These are phyloP conservation scores for Oscheius sp. DNA, from an alignment of 2,888 invertebrate genomes.

Conservation along the genomic window DNA sequence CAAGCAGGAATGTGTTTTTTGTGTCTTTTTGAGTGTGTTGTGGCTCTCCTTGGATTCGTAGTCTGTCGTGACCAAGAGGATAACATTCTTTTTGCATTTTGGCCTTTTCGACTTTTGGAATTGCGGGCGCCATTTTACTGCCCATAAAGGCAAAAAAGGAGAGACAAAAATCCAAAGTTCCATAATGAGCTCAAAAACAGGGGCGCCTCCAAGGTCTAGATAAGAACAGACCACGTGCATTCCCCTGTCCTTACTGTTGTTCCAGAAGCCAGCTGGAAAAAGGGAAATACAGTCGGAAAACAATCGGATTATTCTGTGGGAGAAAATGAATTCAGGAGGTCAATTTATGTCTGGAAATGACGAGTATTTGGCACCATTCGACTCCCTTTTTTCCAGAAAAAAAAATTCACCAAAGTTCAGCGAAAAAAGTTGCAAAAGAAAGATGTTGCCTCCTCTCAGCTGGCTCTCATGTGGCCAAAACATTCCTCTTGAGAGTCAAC, in stretches of 20 bases:
- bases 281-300: no score
- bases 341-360: neutral
- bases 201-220: neutral
- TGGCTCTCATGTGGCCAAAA: no score
- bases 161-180: neutral
- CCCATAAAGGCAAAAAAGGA: neutral
- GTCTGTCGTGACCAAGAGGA: no score
- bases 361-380: neutral
- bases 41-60: neutral
- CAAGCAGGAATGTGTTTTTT: neutral
- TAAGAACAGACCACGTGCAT: neutral
- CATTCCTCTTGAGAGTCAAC: no score
- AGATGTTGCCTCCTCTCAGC: no score
- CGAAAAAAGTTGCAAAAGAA: no score
- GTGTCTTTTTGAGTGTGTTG: neutral
- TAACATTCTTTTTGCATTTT: neutral
- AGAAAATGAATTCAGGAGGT: neutral
- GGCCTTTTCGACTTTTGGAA: neutral
- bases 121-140: neutral
- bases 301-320: neutral
- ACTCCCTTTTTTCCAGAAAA: no score
- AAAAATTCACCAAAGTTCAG: no score
- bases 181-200: neutral
- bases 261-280: no score
- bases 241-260: no score